A percentile compares a stretch with the other conserved stretches of the same genome.
These are phyloP conservation scores for Sialia sialis DNA, from an alignment of 2,113 vertebrate genomes.

Conservation along the genomic window DNA sequence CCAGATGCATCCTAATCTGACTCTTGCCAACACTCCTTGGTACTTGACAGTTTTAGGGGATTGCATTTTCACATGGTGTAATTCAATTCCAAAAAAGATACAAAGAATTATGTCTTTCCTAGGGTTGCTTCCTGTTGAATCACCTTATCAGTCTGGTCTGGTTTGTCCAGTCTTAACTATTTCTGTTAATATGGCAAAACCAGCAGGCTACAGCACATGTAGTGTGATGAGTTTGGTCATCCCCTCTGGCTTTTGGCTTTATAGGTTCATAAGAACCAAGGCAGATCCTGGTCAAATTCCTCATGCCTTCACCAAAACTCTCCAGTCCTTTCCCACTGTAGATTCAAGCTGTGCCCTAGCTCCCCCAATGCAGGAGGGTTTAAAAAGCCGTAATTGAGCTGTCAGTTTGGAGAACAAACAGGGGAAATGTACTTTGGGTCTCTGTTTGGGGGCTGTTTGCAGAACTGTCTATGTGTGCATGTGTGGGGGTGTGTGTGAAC, in stretches of 20 bases:
- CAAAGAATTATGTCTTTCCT: neutral
- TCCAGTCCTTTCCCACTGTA: neutral
- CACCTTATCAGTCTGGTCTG: neutral
- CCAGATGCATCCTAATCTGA: neutral
- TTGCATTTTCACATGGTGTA: neutral
- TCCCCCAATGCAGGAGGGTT: neutral
- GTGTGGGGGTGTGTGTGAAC: neutral
- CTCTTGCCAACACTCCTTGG: neutral
- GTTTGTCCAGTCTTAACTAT: neutral
- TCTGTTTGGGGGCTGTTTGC: slow-evolving; percentile 19
- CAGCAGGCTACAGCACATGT: neutral
- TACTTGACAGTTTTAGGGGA: neutral
- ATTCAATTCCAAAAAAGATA: neutral
- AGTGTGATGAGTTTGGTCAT: neutral
- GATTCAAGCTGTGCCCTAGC: neutral
- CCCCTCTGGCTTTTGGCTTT: neutral
- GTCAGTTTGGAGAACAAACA: slow-evolving; percentile 40
- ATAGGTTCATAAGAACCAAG: rapidly evolving
- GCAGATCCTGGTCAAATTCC: neutral
- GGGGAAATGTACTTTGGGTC: neutral
- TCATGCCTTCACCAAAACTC: neutral
- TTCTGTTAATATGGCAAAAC: neutral
- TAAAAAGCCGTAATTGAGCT: slow-evolving; percentile 2
- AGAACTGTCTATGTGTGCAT: neutral
- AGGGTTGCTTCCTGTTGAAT: neutral